Conservation (phyloP, 2,888 invertebrate species). For the Ochlodes sylvanus region DNA sequence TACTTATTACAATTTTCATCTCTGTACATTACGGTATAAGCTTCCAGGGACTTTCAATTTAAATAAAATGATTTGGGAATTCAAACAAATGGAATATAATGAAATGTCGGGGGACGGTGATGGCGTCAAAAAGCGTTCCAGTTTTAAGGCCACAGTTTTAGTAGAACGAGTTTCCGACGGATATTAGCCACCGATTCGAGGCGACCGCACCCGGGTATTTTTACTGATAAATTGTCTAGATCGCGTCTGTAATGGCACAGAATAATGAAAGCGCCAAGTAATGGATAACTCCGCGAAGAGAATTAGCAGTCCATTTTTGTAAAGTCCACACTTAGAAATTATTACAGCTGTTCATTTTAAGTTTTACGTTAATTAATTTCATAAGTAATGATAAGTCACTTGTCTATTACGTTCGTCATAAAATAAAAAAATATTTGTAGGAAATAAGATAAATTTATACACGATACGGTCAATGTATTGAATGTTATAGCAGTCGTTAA, state of each 20-base stretch:
- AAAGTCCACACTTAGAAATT: not conserved
- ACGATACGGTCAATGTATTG: no score
- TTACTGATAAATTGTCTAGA: conserved; percentile 42
- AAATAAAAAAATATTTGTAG: no score
- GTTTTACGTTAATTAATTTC: no score
- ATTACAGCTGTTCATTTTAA: not conserved
- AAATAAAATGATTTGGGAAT: not conserved
- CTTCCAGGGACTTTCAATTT: not conserved
- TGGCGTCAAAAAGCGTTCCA: conserved; percentile 43
- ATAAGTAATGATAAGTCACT: no score
- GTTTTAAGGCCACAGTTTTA: conserved; percentile 49
- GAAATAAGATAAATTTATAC: no score
- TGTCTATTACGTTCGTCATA: no score
- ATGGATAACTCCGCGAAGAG: not conserved
- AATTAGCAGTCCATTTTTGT: not conserved
- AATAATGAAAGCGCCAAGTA: conserved; percentile 36
- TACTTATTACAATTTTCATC: no score
- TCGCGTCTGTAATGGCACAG: conserved; percentile 37
- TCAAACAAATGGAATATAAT: conserved; percentile 43
- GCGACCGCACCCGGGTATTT: conserved; percentile 38
- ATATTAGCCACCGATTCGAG: conserved; percentile 50
- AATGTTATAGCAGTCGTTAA: no score
- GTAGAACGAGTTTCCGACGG: conserved; percentile 50
- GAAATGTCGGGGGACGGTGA: conserved; percentile 40
- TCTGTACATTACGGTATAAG: no score